These are phyloP conservation scores for Crotalus horridus DNA, from an alignment of 2,113 vertebrate genomes.

Conservation along the genomic window DNA sequence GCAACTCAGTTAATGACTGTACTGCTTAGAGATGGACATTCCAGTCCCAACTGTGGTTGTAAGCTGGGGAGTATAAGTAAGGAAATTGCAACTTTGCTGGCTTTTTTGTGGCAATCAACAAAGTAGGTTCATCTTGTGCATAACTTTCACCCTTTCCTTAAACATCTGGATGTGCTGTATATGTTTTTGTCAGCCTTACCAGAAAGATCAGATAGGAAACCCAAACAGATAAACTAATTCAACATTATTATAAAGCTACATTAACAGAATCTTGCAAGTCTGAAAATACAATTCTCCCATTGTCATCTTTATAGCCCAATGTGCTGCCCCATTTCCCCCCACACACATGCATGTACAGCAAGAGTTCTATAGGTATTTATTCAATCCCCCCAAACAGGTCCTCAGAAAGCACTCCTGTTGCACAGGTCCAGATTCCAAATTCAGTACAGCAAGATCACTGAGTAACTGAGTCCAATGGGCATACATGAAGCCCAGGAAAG, in stretches of 20 bases:
- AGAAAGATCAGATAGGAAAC: not conserved
- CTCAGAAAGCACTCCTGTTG: not conserved
- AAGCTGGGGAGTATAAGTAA: not conserved
- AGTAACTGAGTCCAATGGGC: no score
- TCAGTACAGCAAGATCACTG: not conserved
- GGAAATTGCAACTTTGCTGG: not conserved
- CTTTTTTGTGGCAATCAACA: not conserved
- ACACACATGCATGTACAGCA: not conserved
- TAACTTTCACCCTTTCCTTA: not conserved
- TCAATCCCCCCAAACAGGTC: not conserved
- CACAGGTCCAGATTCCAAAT: not conserved
- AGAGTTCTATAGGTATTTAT: not conserved
- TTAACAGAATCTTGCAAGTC: not conserved
- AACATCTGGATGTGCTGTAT: not conserved
- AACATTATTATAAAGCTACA: not conserved
- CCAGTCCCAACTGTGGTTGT: not conserved
- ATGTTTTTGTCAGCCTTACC: not conserved
- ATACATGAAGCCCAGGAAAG: not conserved
- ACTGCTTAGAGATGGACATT: not conserved
- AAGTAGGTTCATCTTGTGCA: not conserved
- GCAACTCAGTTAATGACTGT: not conserved
- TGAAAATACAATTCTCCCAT: not conserved
- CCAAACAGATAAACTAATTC: not conserved
- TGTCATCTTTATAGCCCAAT: not conserved
- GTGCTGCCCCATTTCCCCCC: not conserved